Conservation (phyloP, 2,797 vertebrate genomes). For the Crocodylus rhombifer region DNA sequence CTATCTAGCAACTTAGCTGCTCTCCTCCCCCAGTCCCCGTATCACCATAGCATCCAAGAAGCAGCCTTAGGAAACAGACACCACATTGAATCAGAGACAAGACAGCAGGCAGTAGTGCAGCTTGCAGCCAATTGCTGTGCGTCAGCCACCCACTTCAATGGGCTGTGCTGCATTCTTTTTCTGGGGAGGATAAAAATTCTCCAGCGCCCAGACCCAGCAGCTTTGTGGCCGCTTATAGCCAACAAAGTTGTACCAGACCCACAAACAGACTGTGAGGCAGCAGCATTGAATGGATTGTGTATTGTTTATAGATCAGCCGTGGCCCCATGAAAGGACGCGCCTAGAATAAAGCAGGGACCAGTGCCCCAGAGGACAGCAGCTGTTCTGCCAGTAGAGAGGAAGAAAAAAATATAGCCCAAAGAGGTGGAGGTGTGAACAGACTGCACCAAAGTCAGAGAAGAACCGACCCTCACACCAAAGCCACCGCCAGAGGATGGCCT, state of each 20-base stretch:
- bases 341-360: background rate
- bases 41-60: background rate
- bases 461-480: background rate
- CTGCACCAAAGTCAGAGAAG: background rate
- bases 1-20: background rate
- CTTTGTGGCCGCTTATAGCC: background rate
- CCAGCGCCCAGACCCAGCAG: constrained; percentile 7
- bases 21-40: background rate
- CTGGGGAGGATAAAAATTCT: constrained; percentile 18
- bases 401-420: background rate
- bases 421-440: background rate
- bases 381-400: background rate
- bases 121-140: background rate
- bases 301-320: background rate
- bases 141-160: constrained; percentile 16
- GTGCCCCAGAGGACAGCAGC: background rate
- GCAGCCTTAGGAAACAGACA: constrained; percentile 22
- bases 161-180: background rate
- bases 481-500: background rate
- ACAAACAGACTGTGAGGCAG: constrained; percentile 21
- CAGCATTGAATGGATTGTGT: background rate
- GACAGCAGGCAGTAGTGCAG: background rate
- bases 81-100: constrained; percentile 3
- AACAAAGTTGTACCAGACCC: background rate
- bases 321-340: background rate